Evolutionary conservation across 1,140 invertebrate species (phyloP), one percentile per base, ranked within the genome.

Genomic region (Harpegnathos saltator): DNA sequence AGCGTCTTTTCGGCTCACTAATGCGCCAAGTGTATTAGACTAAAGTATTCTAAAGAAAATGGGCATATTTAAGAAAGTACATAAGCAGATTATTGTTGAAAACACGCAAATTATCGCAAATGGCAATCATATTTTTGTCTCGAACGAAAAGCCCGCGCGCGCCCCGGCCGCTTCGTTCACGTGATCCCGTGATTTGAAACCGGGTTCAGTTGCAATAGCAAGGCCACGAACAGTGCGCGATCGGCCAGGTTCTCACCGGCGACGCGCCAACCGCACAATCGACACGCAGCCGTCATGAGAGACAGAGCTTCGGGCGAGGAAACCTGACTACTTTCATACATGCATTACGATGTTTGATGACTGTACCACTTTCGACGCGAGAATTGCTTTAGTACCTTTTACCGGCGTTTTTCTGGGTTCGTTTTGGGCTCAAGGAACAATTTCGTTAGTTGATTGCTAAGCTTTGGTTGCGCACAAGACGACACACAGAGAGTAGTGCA

Each of bases 391-490:
- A 63, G 82, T 88, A 89, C 83, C 52, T 90, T 91, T 92, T 92
- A 88, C 91, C 90, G 92, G 90, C 89, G 88, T 91, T 92, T 90
- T 92, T 87, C 56, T 85, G 81, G 77, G 87, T 90, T 91, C 61
- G 87, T 85, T 92, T 92, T 90, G 77, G 88, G 89, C 85, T 69
- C 78, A 82, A 89, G 74, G 38, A 88, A 88, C 52, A 77, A 75
- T 87, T 77, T 65, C 38, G 85, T 84, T 86, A 75, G 78, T 86
- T 80, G 61, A 88, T 87, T 87, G 82, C 86, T 90, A 83, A 71
- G 89, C 86, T 74, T 93, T 87, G 83, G 91, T 93, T 92, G 92
- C 92, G 92, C 92, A 91, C 91, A 89, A 92, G 89, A 92, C 90
- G 88, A 92, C 90, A 89, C 87, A 89, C 87, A 89, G 83, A 78